phyloP scores from a whole-genome alignment of 2,797 vertebrate genomes.

The Crenichthys baileyi region DNA sequence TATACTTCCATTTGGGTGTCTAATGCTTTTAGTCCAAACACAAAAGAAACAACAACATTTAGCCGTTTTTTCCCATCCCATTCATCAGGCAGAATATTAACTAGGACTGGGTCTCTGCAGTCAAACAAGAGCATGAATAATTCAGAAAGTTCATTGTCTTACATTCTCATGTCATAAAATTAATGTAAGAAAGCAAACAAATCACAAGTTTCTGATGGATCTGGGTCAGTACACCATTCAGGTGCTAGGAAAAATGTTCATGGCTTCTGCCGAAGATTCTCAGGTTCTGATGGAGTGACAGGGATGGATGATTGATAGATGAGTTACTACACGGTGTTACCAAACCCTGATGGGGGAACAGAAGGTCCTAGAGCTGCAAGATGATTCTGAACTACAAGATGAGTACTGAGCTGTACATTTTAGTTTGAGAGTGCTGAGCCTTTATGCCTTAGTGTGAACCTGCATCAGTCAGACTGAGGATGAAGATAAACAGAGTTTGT shows the following conservation, averaged over 20 bases:
- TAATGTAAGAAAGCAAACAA: background rate
- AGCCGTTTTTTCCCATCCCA: too few species aligned
- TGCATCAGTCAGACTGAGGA: background rate
- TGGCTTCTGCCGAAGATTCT: background rate
- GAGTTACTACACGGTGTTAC: constrained; percentile 41
- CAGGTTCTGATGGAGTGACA: background rate
- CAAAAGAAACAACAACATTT: too few species aligned
- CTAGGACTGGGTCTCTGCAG: background rate
- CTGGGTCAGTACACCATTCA: background rate
- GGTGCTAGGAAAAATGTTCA: background rate
- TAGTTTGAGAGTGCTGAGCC: background rate
- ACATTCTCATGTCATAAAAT: too few species aligned
- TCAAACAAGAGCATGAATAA: background rate
- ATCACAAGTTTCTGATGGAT: background rate
- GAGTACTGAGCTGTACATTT: background rate
- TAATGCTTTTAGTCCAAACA: too few species aligned
- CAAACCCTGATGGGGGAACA: constrained; percentile 5
- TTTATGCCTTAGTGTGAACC: background rate
- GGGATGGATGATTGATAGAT: constrained; percentile 27
- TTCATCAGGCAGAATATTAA: too few species aligned
- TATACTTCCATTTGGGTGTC: too few species aligned
- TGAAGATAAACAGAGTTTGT: constrained; percentile 10
- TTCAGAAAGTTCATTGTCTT: background rate
- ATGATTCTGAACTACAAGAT: background rate
- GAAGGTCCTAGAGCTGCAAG: background rate